Conservation (phyloP, 2,113 vertebrate species). For the Tragelaphus strepsiceros region DNA sequence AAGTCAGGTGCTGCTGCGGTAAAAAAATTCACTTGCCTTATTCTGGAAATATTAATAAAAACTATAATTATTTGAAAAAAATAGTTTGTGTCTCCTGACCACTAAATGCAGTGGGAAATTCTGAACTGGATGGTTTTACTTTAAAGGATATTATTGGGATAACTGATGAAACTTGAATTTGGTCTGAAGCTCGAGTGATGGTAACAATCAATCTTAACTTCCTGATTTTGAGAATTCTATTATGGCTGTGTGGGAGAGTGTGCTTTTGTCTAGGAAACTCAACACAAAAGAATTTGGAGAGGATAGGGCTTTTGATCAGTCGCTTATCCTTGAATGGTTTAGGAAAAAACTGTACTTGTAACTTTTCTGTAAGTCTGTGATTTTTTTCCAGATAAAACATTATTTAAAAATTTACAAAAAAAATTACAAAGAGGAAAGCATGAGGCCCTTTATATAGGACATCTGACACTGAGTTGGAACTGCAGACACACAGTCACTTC, state of each 20-base stretch:
- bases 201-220: neutral
- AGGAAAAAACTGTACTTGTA: neutral
- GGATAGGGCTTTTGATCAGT: neutral
- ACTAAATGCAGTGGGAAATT: neutral
- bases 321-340: neutral
- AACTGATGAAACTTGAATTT: neutral
- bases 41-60: neutral
- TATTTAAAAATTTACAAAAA: neutral
- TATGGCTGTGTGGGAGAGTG: neutral
- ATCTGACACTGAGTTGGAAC: neutral
- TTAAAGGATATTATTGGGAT: neutral
- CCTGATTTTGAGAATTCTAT: neutral
- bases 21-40: neutral
- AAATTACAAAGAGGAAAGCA: neutral
- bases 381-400: neutral
- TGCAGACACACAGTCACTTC: neutral
- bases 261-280: neutral
- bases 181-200: neutral
- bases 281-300: neutral
- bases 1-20: neutral
- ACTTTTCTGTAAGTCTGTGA: neutral
- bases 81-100: neutral
- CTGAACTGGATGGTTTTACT: neutral
- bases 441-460: neutral
- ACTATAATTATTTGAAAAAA: neutral